Base-by-base conservation (phyloP, 2,113 vertebrate species). In the Ptilonorhynchus violaceus region DNA sequence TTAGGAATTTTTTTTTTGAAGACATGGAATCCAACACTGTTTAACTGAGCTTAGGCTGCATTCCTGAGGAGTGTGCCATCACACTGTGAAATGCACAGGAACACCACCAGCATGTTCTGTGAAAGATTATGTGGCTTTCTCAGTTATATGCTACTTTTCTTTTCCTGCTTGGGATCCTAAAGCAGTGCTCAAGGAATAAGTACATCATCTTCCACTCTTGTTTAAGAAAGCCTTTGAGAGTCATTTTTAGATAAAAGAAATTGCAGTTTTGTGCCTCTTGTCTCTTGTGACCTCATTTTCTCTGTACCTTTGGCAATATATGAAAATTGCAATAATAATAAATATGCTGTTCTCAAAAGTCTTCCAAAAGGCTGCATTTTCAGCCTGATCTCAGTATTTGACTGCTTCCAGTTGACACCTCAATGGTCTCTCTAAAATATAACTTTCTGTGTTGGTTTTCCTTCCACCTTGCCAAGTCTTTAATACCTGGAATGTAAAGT, bases 181-280 rank as follows among this genome's bases (percentile, higher is more conserved):
- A 79, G 63, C 30, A 85, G 20, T 35, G 22, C 46, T 74, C 80
- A 74, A 20, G 47, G 55, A 86, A 27, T 23, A 47, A 46, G n/a
- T 62, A 89, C 52, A 60, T 52, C 35, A 72, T 85, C 79, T 95
- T 85, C 44, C 37, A 64, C 31, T 68, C 62, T 78, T 75, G 17
- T 56, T 92, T 66, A 89, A 92, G 84, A 93, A 94, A 90, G 52
- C 35, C 67, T 84, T 92, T 82, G 78, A 79, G 85, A 95, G 31
- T 52, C 11, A 76, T 90, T 95, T 88, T 77, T 31, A 76, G 64
- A 47, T 44, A 90, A 94, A 88, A 93, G 44, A 68, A 95, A 89
- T 68, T 86, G 44, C 24, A 75, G 21, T 24, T 94, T 93, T 95
- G 39, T 91, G 82, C 47, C 47, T 95, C 58, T 89, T 93, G 41